Base-by-base conservation (phyloP, 2,888 invertebrate species). In the Nysson spinosus region DNA sequence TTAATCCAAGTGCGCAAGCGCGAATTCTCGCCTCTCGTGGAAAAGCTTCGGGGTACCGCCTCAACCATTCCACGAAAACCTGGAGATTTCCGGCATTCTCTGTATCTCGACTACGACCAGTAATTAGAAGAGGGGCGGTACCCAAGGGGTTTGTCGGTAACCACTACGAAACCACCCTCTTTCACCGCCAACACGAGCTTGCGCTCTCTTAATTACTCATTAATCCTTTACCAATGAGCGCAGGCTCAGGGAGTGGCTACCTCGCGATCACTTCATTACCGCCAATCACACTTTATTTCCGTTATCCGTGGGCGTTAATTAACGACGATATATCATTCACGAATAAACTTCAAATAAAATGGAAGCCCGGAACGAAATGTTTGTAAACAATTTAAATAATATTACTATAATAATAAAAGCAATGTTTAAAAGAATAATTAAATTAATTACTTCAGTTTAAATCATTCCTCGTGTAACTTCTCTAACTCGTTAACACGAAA, bases 1-100 rank as follows among this genome's bases (percentile, higher is more conserved):
- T 84, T 84, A 84, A 81, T 64, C 66, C 77, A 63, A 67, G 75
- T 44, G 83, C 85, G 85, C 85, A 82, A 72, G 80, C 84, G 84
- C 84, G 62, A 80, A 52, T 80, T 80, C 73, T 75, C 81, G 72
- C 79, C 70, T 75, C 66, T 75, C 55, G 55, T 70, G 75, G 71
- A 61, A 69, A 73, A 72, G 67, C 69, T 37, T 46, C 64, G 55
- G 56, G 46, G 74, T 64, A 56, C 61, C 60, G 71, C 65, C 72
- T 72, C 70, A 51, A 58, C 65, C 43, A 64, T 71, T 67, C 70
- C 49, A 51, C 49, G 64, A 55, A 77, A 76, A 69, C 71, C 35
- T 9, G 61, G 62, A 28, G 63, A 58, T 57, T 68, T 57, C 66
- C 46, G 17, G 49, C 57, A 44, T 54, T 65, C 62, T 69, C 69